Base-by-base conservation (phyloP, 2,888 invertebrate genomes). In the Drosophila lacicola region DNA sequence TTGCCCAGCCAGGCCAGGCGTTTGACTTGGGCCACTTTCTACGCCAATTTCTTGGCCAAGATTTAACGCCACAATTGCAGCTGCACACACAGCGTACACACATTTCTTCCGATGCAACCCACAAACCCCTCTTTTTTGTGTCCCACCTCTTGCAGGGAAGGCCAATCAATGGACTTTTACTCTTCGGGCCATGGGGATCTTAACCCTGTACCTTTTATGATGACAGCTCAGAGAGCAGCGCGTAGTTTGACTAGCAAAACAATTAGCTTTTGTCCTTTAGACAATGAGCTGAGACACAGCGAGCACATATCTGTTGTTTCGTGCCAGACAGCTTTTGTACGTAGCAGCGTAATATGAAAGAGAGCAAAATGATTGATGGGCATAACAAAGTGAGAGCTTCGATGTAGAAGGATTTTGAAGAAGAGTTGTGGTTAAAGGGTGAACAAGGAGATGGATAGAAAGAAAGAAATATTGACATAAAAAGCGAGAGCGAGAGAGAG, bases 1-100 rank as follows among this genome's bases (percentile, higher is more conserved):
- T 39, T 37, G 50, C 54, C 50, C 14, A 55, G 44, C 44, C 53
- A 64, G 47, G 54, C 53, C 54, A 17, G 17, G 17, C 17, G 53
- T 14, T 60, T 47, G 56, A 63, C 55, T 54, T 61, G 58, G 34
- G 57, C 64, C 60, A 69, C 65, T 73, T 76, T 76, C 72, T 65
- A 72, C 11, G 67, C 51, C 72, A 70, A 65, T 61, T 57, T 61
- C 67, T 56, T 72, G 14, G 70, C 63, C 56, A 62, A 63, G 74
- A 76, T 60, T 73, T 77, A 70, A 57, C 63, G 63, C 57, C 63
- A 55, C 51, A 66, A 44, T 51, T 64, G 66, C 70, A 61, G 55
- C 65, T 60, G 69, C 69, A 60, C 37, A 25, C 14, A 21, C 17
- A 3, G 37, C 39, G 37, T 13, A 14, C 47, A 17, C 42, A 42